These are phyloP conservation scores for Acanthoscelides obtectus DNA, from an alignment of 2,888 invertebrate genomes.

Conservation along the genomic window DNA sequence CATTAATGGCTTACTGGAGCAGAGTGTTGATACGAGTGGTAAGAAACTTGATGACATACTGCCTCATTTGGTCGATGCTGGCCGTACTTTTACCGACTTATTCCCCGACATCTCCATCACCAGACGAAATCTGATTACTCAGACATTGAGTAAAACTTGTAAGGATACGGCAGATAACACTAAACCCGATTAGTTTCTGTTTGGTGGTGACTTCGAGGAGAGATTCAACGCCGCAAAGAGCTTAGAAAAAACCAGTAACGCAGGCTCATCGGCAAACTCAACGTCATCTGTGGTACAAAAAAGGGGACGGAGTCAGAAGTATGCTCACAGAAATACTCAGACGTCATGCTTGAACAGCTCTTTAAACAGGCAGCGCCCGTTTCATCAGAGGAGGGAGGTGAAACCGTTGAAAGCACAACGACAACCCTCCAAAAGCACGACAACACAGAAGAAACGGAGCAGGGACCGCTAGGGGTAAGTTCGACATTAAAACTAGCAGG, in stretches of 20 bases:
- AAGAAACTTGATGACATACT: too few species aligned
- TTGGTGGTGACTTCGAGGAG: too few species aligned
- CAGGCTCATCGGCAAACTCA: not conserved
- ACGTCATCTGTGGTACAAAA: not conserved
- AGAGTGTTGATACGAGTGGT: too few species aligned
- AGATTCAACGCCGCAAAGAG: too few species aligned
- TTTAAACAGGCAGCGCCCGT: slow-evolving; percentile 12
- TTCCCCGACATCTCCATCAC: too few species aligned
- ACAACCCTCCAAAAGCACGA: slow-evolving; percentile 6
- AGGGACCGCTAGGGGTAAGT: slow-evolving; percentile 7
- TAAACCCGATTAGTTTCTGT: too few species aligned
- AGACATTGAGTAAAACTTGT: too few species aligned
- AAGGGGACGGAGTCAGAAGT: slow-evolving; percentile 2
- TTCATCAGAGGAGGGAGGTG: slow-evolving; percentile 4
- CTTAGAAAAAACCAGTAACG: not conserved
- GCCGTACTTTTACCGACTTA: too few species aligned
- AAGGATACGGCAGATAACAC: too few species aligned
- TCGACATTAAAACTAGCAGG: not conserved
- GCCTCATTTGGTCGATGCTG: too few species aligned
- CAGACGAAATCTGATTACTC: too few species aligned
- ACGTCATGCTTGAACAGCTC: not conserved
- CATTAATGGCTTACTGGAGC: too few species aligned
- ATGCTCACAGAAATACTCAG: not conserved
- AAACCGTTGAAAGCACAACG: slow-evolving; percentile 7
- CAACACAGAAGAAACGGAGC: not conserved